Base-by-base conservation (phyloP, 2,888 invertebrate genomes). In the Caenorhabditis sp. region DNA sequence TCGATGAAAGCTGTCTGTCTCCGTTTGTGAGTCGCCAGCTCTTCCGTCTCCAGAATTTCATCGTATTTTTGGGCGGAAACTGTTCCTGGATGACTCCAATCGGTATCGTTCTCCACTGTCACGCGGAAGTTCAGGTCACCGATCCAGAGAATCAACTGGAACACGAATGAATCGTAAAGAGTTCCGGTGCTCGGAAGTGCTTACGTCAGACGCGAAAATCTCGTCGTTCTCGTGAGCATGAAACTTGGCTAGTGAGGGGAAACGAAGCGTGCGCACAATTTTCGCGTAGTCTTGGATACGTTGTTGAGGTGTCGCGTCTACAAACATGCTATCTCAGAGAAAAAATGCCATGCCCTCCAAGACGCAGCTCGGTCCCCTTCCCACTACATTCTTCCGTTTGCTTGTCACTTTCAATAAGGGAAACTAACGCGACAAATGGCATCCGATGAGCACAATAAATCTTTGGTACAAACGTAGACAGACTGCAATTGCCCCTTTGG, bases 391-490 rank as follows among this genome's bases (percentile, higher is more conserved):
- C 30, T 30, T 30, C n/a, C n/a, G n/a, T n/a, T n/a, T n/a, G n/a
- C n/a, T n/a, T n/a, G n/a, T n/a, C n/a, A n/a, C n/a, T n/a, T n/a
- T n/a, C 9, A 30, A 24, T 13, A 48, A 35, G n/a, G 26, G 30
- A 39, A 17, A 81, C 82, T 80, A 52, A 89, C 96, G 95, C 0
- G 95, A 95, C 80, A 99, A 92, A 91, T 99, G 98, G 20, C 95
- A 95, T 45, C 95, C 96, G 4, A 98, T 94, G 89, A 99, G 96
- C 5, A 98, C 92, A 90, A 96, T 94, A 11, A 95, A 94, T 0
- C 96, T 95, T 13, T 98, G 98, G 89, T 99, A 98, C 3, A 98
- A 91, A 82, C 94, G 94, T 87, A 99, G 95, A 3, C 94, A 94
- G 85, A 96, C 93, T 0, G 95, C 96, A 0, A 97, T 94, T 0